Evolutionary conservation across 2,888 invertebrate species (phyloP), one percentile per base, ranked within the genome.

Genomic region (Loripinus fragilis): DNA sequence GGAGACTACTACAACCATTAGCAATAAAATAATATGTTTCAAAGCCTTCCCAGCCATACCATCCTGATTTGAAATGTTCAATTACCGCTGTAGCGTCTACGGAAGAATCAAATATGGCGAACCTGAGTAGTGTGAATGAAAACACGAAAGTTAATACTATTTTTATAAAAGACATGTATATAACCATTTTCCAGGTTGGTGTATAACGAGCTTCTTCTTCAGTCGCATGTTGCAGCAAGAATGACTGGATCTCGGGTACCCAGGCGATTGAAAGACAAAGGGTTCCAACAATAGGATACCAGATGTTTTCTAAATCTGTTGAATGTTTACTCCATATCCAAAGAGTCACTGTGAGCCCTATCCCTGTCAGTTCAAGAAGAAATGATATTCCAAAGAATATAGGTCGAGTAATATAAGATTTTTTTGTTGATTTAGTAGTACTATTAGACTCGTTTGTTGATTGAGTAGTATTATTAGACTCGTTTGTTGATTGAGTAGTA

Each of bases 261-360:
- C 88, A 89, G 28, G 90, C 85, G 8, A 90, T 23, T 1, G 86
- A 86, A 5, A 91, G 71, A 45, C 80, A 74, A 15, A 88, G 0
- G 2, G 89, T 41, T 0, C 87, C 86, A 12, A 85, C 80, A 8
- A 78, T 78, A 2, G 80, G 48, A 68, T 85, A 85, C 85, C 86
- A 87, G 17, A 86, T 45, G 10, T 86, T 74, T 3, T 7, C 33
- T 5, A 0, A 3, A 8, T 23, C 12, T 12, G 33, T 60, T 0
- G 42, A 17, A 0, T 25, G 42, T 33, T 1, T 23, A 10, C 33
- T 74, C n/a, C 60, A 15, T 25, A 8, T 68, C 35, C 74, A 28
- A 3, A 82, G 5, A 45, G 66, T 78, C 1, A 66, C 45, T 7
- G 74, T 74, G 3, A 83, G 23, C 0, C 64, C 79, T 2, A 82